These are phyloP conservation scores for Psittacula echo DNA, from an alignment of 2,797 vertebrate species.

Conservation along the genomic window DNA sequence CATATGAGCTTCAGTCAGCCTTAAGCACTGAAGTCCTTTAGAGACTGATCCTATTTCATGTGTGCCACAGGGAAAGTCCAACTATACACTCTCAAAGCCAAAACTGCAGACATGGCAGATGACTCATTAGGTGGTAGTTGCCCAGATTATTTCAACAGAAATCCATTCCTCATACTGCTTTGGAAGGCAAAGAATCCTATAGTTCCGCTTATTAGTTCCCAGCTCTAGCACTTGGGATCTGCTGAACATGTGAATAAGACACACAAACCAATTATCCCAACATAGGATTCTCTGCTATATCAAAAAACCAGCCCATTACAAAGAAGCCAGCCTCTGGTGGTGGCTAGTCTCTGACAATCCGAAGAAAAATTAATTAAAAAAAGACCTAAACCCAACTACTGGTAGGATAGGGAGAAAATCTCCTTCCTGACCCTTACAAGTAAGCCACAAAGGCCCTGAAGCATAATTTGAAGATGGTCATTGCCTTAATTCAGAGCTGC, in stretches of 20 bases:
- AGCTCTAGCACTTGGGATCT: neutral
- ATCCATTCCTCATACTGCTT: neutral
- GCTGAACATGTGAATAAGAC: neutral
- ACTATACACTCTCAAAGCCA: neutral
- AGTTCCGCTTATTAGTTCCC: neutral
- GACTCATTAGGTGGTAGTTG: neutral
- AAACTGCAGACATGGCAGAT: neutral
- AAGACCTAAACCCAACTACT: neutral
- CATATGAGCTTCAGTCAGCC: neutral
- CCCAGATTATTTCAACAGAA: neutral
- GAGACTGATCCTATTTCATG: neutral
- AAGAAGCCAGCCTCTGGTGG: neutral
- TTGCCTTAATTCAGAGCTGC: neutral
- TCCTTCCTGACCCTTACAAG: neutral
- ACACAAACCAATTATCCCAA: neutral
- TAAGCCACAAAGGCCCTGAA: neutral
- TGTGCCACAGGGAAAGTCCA: neutral
- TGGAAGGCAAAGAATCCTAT: neutral
- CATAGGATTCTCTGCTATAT: neutral
- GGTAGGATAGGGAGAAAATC: neutral
- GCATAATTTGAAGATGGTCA: neutral
- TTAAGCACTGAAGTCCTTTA: neutral
- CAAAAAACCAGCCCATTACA: neutral
- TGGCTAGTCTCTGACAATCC: neutral
- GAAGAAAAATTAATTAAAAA: neutral